phyloP scores from a whole-genome alignment of 2,797 vertebrate genomes.

The Danio jaintianensis region DNA sequence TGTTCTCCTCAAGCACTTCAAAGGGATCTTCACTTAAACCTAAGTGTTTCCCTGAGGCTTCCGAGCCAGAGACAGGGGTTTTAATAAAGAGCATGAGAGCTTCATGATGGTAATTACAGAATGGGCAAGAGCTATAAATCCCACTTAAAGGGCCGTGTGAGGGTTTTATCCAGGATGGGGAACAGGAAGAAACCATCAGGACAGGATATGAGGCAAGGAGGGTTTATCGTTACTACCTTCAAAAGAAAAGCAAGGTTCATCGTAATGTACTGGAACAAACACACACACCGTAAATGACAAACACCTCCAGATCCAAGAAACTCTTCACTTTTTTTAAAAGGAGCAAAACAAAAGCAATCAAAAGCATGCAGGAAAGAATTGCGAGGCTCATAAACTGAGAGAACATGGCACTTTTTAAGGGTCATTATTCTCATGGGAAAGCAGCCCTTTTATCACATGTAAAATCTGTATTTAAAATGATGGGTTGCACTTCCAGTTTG shows the following conservation, averaged over 20 bases:
- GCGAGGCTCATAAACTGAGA: slow-evolving; percentile 20
- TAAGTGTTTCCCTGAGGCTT: slow-evolving; percentile 62
- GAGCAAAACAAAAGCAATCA: background rate
- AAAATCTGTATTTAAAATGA: no score
- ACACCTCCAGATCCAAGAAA: background rate
- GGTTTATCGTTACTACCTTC: slow-evolving; percentile 47
- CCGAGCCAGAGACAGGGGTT: slow-evolving; percentile 60
- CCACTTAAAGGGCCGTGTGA: slow-evolving; percentile 46
- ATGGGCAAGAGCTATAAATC: slow-evolving; percentile 60
- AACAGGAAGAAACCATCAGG: slow-evolving; percentile 39
- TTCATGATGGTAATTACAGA: slow-evolving; percentile 74
- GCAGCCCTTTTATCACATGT: background rate
- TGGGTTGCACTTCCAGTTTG: no score
- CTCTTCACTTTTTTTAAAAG: background rate
- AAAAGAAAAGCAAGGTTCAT: background rate
- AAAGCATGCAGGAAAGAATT: background rate
- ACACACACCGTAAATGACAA: background rate
- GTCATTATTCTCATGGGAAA: slow-evolving; percentile 55
- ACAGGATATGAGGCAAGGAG: slow-evolving; percentile 48
- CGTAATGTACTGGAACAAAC: background rate
- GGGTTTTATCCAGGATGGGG: slow-evolving; percentile 56
- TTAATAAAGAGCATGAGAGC: slow-evolving; percentile 64
- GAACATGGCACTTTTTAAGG: slow-evolving; percentile 38
- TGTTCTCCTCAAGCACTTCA: slow-evolving; percentile 58
- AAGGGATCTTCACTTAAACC: slow-evolving; percentile 54